Base-by-base conservation (phyloP, 1,140 invertebrate genomes). In the Pissodes strobi region DNA sequence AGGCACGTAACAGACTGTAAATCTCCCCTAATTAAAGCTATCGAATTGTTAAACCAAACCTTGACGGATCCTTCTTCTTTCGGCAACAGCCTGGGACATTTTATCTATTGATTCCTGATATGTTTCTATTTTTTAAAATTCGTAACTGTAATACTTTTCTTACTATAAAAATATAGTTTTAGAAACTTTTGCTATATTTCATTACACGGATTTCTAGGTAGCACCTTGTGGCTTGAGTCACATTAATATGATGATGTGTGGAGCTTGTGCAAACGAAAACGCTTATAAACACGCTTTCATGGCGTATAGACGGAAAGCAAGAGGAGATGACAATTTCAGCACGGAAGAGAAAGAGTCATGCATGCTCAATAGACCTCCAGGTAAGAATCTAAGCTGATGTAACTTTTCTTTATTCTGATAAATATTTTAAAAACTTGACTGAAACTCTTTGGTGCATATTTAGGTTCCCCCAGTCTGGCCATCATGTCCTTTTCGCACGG, bases 191-290 rank as follows among this genome's bases (percentile, higher is more conserved):
- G n/a, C n/a, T 55, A 55, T 51, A 37, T 38, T 19, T 23, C n/a
- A 27, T 0, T 18, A 1, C 17, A 30, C 41, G 18, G 25, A 27
- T 6, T 76, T 95, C 87, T 90, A 81, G 78, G 81, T 80, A 48
- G 91, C 93, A 3, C 69, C 69, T 2, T 94, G 94, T 0, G 92
- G 91, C 25, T 77, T 97, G 30, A 81, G 81, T 0, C 82, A 89
- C 64, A 83, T 97, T 1, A 90, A 91, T 12, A 98, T 95, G 0
- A 98, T 98, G 95, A 94, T 95, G 84, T 99, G 96, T 81, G 96
- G 96, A 0, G 94, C 95, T 0, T 98, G 97, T 74, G 94, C 94
- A 0, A 94, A 93, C 76, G 96, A 99, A 80, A 97, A 98, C 80
- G 94, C 94, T 0, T 94, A 88, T 72, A 99, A 99, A 79, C 89